Evolutionary conservation across 2,888 invertebrate species (phyloP), one percentile per base, ranked within the genome.

Genomic region (Nephrotoma flavescens): DNA sequence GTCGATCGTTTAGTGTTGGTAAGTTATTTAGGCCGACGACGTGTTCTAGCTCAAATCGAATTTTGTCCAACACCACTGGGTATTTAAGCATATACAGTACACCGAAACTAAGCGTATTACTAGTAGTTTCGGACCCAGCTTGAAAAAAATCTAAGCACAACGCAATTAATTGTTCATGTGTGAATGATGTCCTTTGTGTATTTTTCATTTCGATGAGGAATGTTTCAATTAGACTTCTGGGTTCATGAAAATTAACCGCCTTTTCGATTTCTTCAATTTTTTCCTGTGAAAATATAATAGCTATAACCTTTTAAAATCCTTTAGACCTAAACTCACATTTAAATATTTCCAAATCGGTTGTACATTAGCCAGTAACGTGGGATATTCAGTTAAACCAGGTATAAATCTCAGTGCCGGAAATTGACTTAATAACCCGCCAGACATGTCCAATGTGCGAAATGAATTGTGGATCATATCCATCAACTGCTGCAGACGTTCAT

Each of bases 351-450:
- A 93, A 87, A 95, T 91, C 88, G 93, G 93, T 15, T 90, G 88
- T 87, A 94, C 92, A 42, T 93, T 92, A 6, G 90, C 90, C 86
- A 91, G 91, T 31, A 94, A 91, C 9, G 93, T 90, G 0, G 92
- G 92, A 90, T 95, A 96, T 0, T 95, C 95, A 86, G 93, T 94
- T 41, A 92, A 89, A 87, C 93, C 92, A 0, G 96, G 96, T 7
- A 96, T 88, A 89, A 93, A 94, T 87, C 96, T 92, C 87, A 95
- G 90, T 91, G 95, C 94, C 0, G 96, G 95, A 89, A 95, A 91
- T 88, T 95, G 94, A 88, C 95, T 95, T 7, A 96, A 90, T 87
- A 95, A 89, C 0, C 96, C 95, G 2, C 96, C 96, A 4, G 94
- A 93, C 89, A 94, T 93, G 85, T 95, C 94, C 87, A 94, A 93